Evolutionary conservation across 2,888 invertebrate species (phyloP), one percentile per base, ranked within the genome.

Genomic region (Enchytraeus crypticus): DNA sequence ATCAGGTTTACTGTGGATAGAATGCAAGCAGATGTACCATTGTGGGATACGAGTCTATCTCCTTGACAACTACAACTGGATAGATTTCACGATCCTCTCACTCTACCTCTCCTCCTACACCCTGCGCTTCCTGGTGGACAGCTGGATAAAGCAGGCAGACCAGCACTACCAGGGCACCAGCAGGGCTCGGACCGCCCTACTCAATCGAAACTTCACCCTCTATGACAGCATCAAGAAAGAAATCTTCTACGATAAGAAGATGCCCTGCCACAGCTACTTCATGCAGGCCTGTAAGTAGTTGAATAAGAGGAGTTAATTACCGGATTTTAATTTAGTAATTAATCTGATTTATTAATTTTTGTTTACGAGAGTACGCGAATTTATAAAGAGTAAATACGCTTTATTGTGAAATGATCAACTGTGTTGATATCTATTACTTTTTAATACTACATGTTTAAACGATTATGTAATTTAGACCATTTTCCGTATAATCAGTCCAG

Each of bases 1-100:
- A n/a, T n/a, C 70, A 78, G 79, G 79, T 63, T 66, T 78, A 54
- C 66, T 79, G 38, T 77, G 78, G 75, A 77, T 75, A 67, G 79
- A 79, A 66, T 76, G 77, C 67, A 79, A 79, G 68, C 77, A 77
- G 65, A 73, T 79, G 49, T 78, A 78, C 70, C 71, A 69, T 67
- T 73, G 74, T 58, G 78, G 78, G 53, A 71, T 77, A 32, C 67
- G 75, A 29, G 72, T 73, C n/a, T 77, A 78, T 65, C 69, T 77
- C 51, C 74, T 74, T 51, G 75, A 78, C 65, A 74, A 77, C 64
- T 77, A 78, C 67, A 79, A 78, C 69, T 73, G 73, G 59, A 74
- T 78, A 70, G 77, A 77, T 67, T 79, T 77, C 66, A 71, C 73
- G 57, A 75, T 78, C 27, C 69, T 79, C 23, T 75, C 77, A 5